Percentiles rank a stretch among this genome's conserved stretches.
phyloP scores from a whole-genome alignment of 2,797 vertebrate species.

The Allobates femoralis region DNA sequence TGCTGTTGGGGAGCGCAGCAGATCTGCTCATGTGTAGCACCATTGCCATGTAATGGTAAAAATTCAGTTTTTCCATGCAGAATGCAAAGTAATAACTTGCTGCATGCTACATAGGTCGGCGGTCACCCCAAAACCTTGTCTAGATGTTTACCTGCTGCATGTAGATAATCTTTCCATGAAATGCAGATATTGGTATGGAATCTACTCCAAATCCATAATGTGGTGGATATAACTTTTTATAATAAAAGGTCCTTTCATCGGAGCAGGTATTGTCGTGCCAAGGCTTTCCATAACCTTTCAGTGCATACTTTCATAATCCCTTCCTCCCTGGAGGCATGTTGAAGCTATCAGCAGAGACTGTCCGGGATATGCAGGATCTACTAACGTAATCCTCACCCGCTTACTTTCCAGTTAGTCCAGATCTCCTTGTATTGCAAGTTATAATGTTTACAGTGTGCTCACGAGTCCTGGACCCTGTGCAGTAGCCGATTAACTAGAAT shows the following conservation, averaged over 20 bases:
- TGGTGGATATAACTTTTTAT: background rate
- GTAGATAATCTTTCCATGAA: too few species aligned
- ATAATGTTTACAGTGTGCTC: background rate
- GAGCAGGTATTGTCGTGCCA: background rate
- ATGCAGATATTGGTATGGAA: too few species aligned
- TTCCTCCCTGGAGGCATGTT: background rate
- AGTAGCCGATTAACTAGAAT: background rate
- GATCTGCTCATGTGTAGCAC: too few species aligned
- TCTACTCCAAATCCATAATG: too few species aligned
- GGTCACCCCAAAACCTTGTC: too few species aligned
- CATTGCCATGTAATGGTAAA: too few species aligned
- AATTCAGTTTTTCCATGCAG: too few species aligned
- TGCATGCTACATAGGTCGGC: too few species aligned
- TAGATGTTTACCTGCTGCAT: too few species aligned
- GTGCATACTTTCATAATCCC: background rate
- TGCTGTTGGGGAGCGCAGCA: too few species aligned
- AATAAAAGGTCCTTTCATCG: background rate
- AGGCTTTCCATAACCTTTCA: background rate
- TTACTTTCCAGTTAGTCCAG: background rate
- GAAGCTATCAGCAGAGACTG: background rate
- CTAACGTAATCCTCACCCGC: background rate
- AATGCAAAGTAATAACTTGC: too few species aligned
- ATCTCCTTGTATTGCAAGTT: background rate
- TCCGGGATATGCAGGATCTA: slow-evolving; percentile 46
- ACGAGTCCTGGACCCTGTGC: background rate